A percentile compares a stretch with the other conserved stretches of the same genome.
Evolutionary conservation across 2,888 invertebrate species (phyloP).

Genomic region (Allolobophora icterica): DNA sequence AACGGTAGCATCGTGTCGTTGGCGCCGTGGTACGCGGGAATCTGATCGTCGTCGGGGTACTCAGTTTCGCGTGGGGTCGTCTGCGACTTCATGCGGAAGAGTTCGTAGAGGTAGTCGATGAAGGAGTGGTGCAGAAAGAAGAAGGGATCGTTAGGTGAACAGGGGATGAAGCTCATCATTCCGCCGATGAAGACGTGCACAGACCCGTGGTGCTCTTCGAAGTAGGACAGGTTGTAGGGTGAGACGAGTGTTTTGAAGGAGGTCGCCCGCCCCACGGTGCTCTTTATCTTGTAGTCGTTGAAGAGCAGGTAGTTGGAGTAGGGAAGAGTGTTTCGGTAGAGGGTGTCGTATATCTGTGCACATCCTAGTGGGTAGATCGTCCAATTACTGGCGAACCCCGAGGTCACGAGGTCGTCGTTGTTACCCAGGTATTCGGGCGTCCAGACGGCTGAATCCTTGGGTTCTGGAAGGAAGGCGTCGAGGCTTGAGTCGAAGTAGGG

Average conservation of each 20-base stretch:
- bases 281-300: background rate
- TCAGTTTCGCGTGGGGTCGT: background rate
- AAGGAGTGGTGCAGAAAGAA: slow-evolving; percentile 62
- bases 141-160: slow-evolving; percentile 62
- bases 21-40: background rate
- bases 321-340: background rate
- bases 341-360: slow-evolving; percentile 34
- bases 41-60: background rate
- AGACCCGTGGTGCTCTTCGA: slow-evolving; percentile 54
- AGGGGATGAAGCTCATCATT: slow-evolving; percentile 56
- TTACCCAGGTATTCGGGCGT: slow-evolving; percentile 60
- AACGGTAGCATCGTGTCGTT: slow-evolving; percentile 39
- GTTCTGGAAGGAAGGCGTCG: slow-evolving; percentile 59
- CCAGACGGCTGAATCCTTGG: slow-evolving; percentile 55
- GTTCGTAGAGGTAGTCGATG: slow-evolving; percentile 62
- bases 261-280: background rate
- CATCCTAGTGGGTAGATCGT: background rate
- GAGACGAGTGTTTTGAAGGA: slow-evolving; percentile 26
- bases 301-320: background rate
- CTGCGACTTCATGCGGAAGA: slow-evolving; percentile 28
- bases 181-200: slow-evolving; percentile 58
- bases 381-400: slow-evolving; percentile 61
- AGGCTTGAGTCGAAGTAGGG: slow-evolving; percentile 65
- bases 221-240: slow-evolving; percentile 47
- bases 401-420: slow-evolving; percentile 56